These are phyloP conservation scores for Elysia chlorotica DNA, from an alignment of 1,140 invertebrate species.

Conservation along the genomic window DNA sequence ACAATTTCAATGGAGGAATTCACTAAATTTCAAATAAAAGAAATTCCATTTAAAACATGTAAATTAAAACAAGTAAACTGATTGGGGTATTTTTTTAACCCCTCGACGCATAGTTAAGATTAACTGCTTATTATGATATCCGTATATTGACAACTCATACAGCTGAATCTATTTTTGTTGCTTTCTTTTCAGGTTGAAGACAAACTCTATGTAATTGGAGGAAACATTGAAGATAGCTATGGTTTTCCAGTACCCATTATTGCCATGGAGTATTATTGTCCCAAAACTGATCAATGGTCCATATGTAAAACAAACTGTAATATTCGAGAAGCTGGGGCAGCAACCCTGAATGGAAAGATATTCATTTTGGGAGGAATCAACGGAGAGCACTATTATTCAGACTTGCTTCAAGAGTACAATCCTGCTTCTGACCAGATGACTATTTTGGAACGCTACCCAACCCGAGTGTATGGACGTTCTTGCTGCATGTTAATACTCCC, in stretches of 20 bases:
- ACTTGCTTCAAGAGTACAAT: conserved; percentile 46
- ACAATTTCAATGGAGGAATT: too few species aligned
- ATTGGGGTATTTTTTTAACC: too few species aligned
- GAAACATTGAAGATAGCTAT: conserved; percentile 56
- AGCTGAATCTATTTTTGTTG: too few species aligned
- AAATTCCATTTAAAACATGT: too few species aligned
- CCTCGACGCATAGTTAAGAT: too few species aligned
- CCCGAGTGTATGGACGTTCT: conserved; percentile 49
- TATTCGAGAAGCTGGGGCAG: conserved; percentile 56
- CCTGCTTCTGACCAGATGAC: conserved; percentile 40
- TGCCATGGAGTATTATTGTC: conserved; percentile 50
- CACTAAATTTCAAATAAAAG: too few species aligned
- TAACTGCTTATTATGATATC: too few species aligned
- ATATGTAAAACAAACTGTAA: conserved; percentile 47
- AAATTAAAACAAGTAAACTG: too few species aligned
- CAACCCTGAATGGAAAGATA: conserved; percentile 48
- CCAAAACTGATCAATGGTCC: conserved; percentile 52
- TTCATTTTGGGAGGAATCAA: conserved; percentile 59
- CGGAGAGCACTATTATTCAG: conserved; percentile 54
- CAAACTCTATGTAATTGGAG: conserved; percentile 53
- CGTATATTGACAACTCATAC: too few species aligned
- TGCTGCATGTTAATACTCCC: conserved; percentile 54
- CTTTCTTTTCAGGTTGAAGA: conserved; percentile 33
- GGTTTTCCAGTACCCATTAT: conserved; percentile 55
- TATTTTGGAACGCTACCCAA: conserved; percentile 50